A percentile compares a stretch with the other conserved stretches of the same genome.
phyloP scores from a whole-genome alignment of 2,113 vertebrate species.

The Forbesichthys agassizii region DNA sequence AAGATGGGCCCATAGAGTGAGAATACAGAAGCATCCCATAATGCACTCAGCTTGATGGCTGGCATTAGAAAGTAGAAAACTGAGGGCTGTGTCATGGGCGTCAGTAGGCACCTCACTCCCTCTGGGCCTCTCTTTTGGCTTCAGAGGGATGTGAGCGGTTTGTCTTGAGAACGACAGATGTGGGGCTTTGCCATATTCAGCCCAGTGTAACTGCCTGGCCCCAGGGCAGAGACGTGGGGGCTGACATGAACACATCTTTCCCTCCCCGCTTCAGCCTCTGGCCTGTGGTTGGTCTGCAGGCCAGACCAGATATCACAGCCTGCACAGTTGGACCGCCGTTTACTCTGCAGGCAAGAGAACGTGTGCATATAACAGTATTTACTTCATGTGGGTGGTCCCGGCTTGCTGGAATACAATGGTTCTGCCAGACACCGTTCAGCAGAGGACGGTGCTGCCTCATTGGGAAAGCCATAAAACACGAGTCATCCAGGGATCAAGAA shows the following conservation, averaged over 20 bases:
- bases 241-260: slow-evolving; percentile 16
- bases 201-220: slow-evolving; percentile 39
- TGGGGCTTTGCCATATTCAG: slow-evolving; percentile 59
- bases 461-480: slow-evolving; percentile 76
- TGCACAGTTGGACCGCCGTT: slow-evolving; percentile 57
- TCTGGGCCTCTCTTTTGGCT: slow-evolving; percentile 53
- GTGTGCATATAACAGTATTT: slow-evolving; percentile 68
- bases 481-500: slow-evolving; percentile 64
- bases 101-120: slow-evolving; percentile 65
- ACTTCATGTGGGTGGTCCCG: slow-evolving; percentile 77
- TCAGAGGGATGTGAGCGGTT: slow-evolving; percentile 57
- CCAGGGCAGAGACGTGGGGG: slow-evolving; percentile 15
- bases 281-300: slow-evolving; percentile 61
- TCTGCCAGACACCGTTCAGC: slow-evolving; percentile 72
- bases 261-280: slow-evolving; percentile 25
- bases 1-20: neutral
- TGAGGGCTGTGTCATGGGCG: slow-evolving; percentile 51
- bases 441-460: slow-evolving; percentile 74
- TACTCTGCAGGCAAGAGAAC: slow-evolving; percentile 57
- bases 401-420: slow-evolving; percentile 65
- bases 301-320: slow-evolving; percentile 66
- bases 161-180: slow-evolving; percentile 52
- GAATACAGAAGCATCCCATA: slow-evolving; percentile 20
- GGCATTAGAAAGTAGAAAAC: slow-evolving; percentile 56
- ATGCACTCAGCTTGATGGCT: slow-evolving; percentile 44